These are phyloP conservation scores for Drosophila kanekoi DNA, from an alignment of 2,888 invertebrate genomes.

Conservation along the genomic window DNA sequence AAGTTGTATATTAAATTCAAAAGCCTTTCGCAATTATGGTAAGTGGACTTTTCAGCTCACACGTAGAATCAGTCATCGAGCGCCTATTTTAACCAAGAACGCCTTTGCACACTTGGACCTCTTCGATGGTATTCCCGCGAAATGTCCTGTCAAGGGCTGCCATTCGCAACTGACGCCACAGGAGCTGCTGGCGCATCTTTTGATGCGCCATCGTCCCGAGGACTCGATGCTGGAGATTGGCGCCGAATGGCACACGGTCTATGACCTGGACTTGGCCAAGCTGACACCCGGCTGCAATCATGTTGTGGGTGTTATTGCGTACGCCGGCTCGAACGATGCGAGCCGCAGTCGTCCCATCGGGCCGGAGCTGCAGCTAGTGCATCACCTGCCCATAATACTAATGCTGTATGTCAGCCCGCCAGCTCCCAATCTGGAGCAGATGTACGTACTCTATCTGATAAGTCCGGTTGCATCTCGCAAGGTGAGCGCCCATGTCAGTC, in stretches of 20 bases:
- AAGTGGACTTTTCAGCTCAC: conserved; percentile 6
- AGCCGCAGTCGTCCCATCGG: conserved; percentile 47
- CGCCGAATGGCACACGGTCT: conserved; percentile 41
- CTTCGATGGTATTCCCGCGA: conserved; percentile 44
- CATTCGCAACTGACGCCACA: conserved; percentile 33
- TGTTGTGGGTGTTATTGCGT: conserved; percentile 54
- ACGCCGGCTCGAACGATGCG: conserved; percentile 31
- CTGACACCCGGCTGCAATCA: conserved; percentile 52
- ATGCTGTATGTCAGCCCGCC: conserved; percentile 58
- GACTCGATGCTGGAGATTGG: conserved; percentile 58
- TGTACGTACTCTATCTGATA: conserved; percentile 52
- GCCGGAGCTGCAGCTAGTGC: conserved; percentile 52
- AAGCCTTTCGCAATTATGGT: conserved; percentile 27
- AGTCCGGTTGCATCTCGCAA: conserved; percentile 35
- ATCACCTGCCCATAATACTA: conserved; percentile 56
- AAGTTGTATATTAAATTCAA: conserved; percentile 1
- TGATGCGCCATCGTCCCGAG: conserved; percentile 53
- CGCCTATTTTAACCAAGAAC: conserved; percentile 7
- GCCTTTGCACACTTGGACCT: conserved; percentile 28
- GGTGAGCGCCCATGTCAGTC: conserved; percentile 47
- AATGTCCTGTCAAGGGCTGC: conserved; percentile 50
- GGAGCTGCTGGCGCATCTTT: conserved; percentile 53
- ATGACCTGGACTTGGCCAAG: conserved; percentile 42
- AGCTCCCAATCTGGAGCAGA: conserved; percentile 18
- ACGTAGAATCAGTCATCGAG: background rate